phyloP scores from a whole-genome alignment of 2,888 invertebrate species.

The Thera britannica region DNA sequence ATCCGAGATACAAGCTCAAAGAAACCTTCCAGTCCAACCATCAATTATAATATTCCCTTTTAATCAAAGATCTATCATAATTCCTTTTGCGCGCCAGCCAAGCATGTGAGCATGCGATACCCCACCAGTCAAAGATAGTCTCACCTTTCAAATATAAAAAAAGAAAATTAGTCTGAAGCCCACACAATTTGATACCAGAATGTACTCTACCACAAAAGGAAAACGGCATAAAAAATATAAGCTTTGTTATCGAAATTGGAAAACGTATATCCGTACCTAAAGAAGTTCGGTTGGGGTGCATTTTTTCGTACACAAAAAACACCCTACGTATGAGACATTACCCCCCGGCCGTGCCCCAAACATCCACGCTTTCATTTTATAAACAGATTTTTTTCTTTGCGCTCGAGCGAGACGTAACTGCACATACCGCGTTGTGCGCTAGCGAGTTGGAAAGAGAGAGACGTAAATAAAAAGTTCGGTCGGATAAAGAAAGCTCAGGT shows the following conservation, averaged over 20 bases:
- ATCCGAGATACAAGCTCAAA: slow-evolving; percentile 17
- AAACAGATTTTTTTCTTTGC: slow-evolving; percentile 82
- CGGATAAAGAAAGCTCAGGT: slow-evolving; percentile 84
- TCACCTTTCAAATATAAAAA: slow-evolving; percentile 50
- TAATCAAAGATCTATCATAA: slow-evolving; percentile 50
- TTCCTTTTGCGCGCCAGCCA: slow-evolving; percentile 50
- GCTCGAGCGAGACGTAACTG: slow-evolving; percentile 57
- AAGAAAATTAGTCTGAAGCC: slow-evolving; percentile 63
- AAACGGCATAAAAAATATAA: slow-evolving; percentile 66
- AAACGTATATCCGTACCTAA: slow-evolving; percentile 73
- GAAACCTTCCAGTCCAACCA: slow-evolving; percentile 43
- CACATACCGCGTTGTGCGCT: slow-evolving; percentile 35
- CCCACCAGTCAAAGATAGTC: slow-evolving; percentile 52
- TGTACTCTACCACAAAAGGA: slow-evolving; percentile 54
- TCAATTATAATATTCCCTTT: slow-evolving; percentile 57
- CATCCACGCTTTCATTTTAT: slow-evolving; percentile 76
- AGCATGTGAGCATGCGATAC: slow-evolving; percentile 61
- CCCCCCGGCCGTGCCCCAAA: slow-evolving; percentile 75
- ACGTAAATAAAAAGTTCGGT: slow-evolving; percentile 77
- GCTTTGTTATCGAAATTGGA: slow-evolving; percentile 84
- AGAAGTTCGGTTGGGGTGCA: slow-evolving; percentile 74
- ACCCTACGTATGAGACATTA: slow-evolving; percentile 81
- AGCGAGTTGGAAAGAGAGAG: slow-evolving; percentile 63
- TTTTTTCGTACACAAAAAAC: slow-evolving; percentile 79
- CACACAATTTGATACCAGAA: slow-evolving; percentile 64